Base-by-base conservation (phyloP, 2,113 vertebrate genomes). In the Dasyprocta punctata region DNA sequence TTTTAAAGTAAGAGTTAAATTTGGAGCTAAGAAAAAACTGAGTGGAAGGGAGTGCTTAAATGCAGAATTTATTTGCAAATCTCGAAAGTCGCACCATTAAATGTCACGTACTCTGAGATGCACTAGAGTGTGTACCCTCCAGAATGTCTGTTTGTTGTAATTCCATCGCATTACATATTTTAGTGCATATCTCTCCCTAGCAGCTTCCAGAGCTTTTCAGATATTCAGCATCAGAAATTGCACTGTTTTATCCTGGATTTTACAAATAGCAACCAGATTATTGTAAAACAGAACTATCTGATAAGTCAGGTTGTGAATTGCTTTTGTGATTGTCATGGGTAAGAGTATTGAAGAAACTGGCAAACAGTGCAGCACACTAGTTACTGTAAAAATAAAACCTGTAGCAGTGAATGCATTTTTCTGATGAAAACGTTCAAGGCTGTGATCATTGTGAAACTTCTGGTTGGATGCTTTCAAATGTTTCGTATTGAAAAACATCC, bases 211-310 rank as follows among this genome's bases (percentile, higher is more conserved):
- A 95, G 93, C 54, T n/a, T 10, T 61, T 98, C 97, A 97, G 94
- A 94, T 97, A 97, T 92, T 98, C 96, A 92, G 47, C 93, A 88
- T 97, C 95, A 97, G 97, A 97, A 98, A 96, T 89, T 96, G 88
- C 92, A 93, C 97, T 47, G 6, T 97, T 98, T 98, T 96, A 97
- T 98, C 91, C 95, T 90, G 97, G 85, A 91, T 98, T 98, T 98
- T 97, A 65, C 97, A 98, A 98, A 98, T 82, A 96, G 96, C 95
- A 97, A 92, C 97, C 96, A 98, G 95, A 87, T 98, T 98, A 96
- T 89, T 98, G 96, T 98, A 87, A 96, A 98, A 98, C 94, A 98
- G 93, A 95, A 47, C 97, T 98, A 97, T 97, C 97, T 98, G 98
- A 95, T 98, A 97, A 97, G 83, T 86, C 33, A 98, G 97, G 85